Evolutionary conservation across 2,888 invertebrate genomes (phyloP).

Genomic region (Carterocephalus palaemon): DNA sequence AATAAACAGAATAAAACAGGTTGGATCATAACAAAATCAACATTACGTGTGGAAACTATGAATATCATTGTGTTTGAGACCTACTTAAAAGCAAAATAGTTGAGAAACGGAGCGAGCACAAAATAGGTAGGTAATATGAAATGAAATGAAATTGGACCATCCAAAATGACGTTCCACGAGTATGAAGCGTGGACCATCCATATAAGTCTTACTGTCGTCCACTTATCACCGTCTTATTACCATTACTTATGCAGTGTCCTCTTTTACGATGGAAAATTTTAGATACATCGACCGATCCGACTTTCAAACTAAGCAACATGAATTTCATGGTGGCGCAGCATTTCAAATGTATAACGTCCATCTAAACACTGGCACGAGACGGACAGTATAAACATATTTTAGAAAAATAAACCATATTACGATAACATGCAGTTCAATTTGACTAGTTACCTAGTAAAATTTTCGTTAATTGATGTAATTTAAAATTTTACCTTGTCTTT

Average conservation of each 20-base stretch:
- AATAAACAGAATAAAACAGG: no score
- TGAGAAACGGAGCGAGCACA: no score
- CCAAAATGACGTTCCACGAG: conserved; percentile 25
- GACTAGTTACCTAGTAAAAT: not conserved
- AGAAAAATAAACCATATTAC: not conserved
- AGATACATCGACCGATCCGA: conserved; percentile 40
- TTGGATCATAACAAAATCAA: no score
- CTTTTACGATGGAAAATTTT: conserved; percentile 50
- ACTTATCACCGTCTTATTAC: conserved; percentile 34
- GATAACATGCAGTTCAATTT: not conserved
- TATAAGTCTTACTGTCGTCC: conserved; percentile 14
- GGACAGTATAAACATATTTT: no score
- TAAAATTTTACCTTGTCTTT: not conserved
- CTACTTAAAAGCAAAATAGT: conserved; percentile 6
- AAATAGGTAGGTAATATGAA: no score
- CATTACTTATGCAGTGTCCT: conserved; percentile 38
- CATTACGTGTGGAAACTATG: no score
- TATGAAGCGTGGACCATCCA: conserved; percentile 4
- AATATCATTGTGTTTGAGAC: no score
- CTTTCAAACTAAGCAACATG: conserved; percentile 50
- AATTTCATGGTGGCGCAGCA: conserved; percentile 44
- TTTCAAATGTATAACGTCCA: conserved; percentile 34
- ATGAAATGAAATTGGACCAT: conserved; percentile 11
- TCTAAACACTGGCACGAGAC: conserved; percentile 6
- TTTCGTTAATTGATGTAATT: not conserved